Evolutionary conservation across 2,113 vertebrate genomes (phyloP), one percentile per base, ranked within the genome.

Genomic region (Rousettus leschenaultii): DNA sequence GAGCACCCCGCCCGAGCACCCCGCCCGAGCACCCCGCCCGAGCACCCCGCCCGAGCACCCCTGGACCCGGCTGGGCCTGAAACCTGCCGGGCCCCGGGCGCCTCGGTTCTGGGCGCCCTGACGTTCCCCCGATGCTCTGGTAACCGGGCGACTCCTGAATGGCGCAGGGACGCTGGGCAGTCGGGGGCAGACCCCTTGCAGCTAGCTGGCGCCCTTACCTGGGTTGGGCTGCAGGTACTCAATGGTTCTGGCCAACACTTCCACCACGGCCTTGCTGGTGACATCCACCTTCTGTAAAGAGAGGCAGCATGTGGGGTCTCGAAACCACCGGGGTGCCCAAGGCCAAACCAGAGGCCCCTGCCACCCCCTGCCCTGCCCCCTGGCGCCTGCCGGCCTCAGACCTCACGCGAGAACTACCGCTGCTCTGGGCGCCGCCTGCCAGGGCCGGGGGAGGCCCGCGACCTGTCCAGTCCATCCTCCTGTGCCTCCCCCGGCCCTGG

Each of bases 141-240:
- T 21, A 18, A 40, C 28, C 1, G 28, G 14, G 33, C 13, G 28
- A 38, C 4, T 26, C 43, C 55, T 8, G 26, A 45, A 13, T 12
- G 66, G 38, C 33, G 21, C 1, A 16, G n/a, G 22, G 21, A 11
- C 38, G 10, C 0, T 0, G 57, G 19, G n/a, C 7, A 45, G 4
- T 3, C 40, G 10, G 26, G 73, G 65, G 12, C 33, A 57, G 30
- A 14, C 8, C 38, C 35, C n/a, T 1, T 0, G 7, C 24, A 5
- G 59, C 18, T 12, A 55, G 38, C 33, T 2, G 78, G 86, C 1
- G 0, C 28, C 45, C 89, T 65, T 87, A 99, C 99, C 99, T 96
- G 99, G 99, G 98, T 99, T 99, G 7, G 99, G 99, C 95, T 99
- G 99, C 89, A 99, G 99, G 98, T 99, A 99, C 97, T 99, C 99